These are phyloP conservation scores for Stigmatopora nigra DNA, from an alignment of 2,113 vertebrate species.

Conservation along the genomic window DNA sequence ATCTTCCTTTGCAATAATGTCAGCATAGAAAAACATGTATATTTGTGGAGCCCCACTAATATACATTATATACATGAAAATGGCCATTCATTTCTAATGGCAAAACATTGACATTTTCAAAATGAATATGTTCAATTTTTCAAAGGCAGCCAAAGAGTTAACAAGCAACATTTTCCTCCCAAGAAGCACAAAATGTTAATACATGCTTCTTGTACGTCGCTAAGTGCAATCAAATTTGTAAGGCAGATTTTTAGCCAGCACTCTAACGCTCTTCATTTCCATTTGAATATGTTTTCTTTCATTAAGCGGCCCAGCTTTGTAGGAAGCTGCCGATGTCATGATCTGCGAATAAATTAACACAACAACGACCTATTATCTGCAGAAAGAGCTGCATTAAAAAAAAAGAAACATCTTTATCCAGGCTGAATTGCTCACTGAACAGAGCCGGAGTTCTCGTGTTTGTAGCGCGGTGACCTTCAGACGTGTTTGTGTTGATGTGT, in stretches of 20 bases:
- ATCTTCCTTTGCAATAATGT: not conserved
- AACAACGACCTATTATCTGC: constrained; percentile 20
- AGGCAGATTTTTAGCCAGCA: constrained; percentile 19
- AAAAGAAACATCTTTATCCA: not conserved
- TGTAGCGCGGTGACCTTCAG: constrained; percentile 25
- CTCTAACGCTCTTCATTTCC: constrained; percentile 10
- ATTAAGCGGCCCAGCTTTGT: not conserved
- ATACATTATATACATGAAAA: too few relatives aligned
- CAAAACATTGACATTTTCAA: too few relatives aligned
- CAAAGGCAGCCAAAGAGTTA: too few relatives aligned
- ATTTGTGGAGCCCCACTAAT: too few relatives aligned
- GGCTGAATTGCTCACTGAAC: constrained; percentile 5
- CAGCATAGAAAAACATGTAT: not conserved
- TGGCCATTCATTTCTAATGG: too few relatives aligned
- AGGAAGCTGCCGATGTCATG: constrained; percentile 5
- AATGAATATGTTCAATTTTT: too few relatives aligned
- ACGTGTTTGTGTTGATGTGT: constrained; percentile 11
- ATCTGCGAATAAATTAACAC: constrained; percentile 19
- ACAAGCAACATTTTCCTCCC: not conserved
- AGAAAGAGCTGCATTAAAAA: constrained; percentile 4
- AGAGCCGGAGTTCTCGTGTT: constrained; percentile 8
- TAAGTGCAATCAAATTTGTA: constrained; percentile 17
- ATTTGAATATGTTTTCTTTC: constrained; percentile 16
- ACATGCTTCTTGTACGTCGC: constrained; percentile 7
- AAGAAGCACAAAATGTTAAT: constrained; percentile 11